phyloP scores from a whole-genome alignment of 37 sponge, comb jelly and placozoan species.

The Dysidea cf. avara region DNA sequence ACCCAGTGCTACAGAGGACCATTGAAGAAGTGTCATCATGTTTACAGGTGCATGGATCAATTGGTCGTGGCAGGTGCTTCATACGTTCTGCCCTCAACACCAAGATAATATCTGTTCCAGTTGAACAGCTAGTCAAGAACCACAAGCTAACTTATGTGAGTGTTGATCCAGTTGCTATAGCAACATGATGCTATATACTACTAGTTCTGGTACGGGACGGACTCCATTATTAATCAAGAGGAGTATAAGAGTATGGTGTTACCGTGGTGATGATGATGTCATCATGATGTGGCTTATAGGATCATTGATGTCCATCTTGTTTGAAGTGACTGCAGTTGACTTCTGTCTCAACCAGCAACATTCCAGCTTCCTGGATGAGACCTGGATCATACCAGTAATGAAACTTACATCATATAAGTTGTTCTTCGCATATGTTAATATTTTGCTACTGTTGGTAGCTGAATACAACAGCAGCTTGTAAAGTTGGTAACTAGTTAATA shows the following conservation, averaged over 20 bases:
- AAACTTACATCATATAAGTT: too few species aligned
- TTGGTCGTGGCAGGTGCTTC: slow-evolving; percentile 72
- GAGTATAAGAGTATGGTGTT: too few species aligned
- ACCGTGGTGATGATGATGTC: too few species aligned
- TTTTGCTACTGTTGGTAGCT: too few species aligned
- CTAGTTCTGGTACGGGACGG: slow-evolving; percentile 65
- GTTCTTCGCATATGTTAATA: too few species aligned
- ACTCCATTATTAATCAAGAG: slow-evolving; percentile 33
- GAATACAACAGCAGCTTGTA: too few species aligned
- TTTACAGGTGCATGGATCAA: slow-evolving; percentile 29
- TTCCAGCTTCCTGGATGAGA: slow-evolving; percentile 77
- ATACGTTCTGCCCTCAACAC: slow-evolving; percentile 53
- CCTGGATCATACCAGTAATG: slow-evolving; percentile 72
- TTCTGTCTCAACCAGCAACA: slow-evolving; percentile 39
- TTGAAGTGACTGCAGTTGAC: slow-evolving; percentile 72
- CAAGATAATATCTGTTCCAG: slow-evolving; percentile 72
- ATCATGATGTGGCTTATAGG: slow-evolving; percentile 40
- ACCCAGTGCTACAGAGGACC: slow-evolving; percentile 55
- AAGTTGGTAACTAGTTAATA: too few species aligned
- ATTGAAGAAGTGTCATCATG: slow-evolving; percentile 18
- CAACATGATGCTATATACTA: too few species aligned
- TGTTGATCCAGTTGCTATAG: too few species aligned
- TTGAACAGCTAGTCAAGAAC: slow-evolving; percentile 69
- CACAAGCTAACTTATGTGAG: slow-evolving; percentile 48
- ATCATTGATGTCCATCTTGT: slow-evolving; percentile 48